phyloP scores from a whole-genome alignment of 2,797 vertebrate genomes.

The Phalanger gymnotis region DNA sequence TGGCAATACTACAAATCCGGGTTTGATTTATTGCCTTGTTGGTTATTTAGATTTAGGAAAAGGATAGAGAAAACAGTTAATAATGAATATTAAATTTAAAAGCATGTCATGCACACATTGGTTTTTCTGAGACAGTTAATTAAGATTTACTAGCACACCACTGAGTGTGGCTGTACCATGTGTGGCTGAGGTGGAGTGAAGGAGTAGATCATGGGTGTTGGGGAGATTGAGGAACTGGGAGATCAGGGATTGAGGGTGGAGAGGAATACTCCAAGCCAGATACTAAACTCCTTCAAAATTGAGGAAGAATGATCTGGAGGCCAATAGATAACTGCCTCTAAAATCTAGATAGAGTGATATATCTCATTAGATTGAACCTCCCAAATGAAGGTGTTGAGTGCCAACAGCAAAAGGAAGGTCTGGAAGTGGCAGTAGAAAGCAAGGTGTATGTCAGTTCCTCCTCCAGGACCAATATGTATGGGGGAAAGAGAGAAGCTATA shows the following conservation, averaged over 20 bases:
- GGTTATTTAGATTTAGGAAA: too few species aligned
- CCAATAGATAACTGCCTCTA: not conserved
- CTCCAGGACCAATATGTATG: not conserved
- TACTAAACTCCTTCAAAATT: not conserved
- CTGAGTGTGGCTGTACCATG: too few species aligned
- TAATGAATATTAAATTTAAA: too few species aligned
- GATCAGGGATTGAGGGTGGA: not conserved
- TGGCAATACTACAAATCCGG: too few species aligned
- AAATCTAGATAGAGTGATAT: not conserved
- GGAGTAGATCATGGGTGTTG: not conserved
- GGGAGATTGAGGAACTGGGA: not conserved
- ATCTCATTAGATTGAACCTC: not conserved
- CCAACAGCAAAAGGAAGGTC: not conserved
- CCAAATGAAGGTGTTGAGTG: not conserved
- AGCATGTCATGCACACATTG: too few species aligned
- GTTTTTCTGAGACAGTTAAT: too few species aligned
- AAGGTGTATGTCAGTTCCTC: not conserved
- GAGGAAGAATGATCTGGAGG: not conserved
- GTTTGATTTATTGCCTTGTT: too few species aligned
- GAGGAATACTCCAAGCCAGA: not conserved
- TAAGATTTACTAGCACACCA: too few species aligned
- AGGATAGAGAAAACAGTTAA: too few species aligned
- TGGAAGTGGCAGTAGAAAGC: not conserved
- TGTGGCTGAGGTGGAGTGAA: too few species aligned
- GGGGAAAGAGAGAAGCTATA: not conserved